Conservation (phyloP, 2,888 invertebrate species). For the Polyommatus icarus region DNA sequence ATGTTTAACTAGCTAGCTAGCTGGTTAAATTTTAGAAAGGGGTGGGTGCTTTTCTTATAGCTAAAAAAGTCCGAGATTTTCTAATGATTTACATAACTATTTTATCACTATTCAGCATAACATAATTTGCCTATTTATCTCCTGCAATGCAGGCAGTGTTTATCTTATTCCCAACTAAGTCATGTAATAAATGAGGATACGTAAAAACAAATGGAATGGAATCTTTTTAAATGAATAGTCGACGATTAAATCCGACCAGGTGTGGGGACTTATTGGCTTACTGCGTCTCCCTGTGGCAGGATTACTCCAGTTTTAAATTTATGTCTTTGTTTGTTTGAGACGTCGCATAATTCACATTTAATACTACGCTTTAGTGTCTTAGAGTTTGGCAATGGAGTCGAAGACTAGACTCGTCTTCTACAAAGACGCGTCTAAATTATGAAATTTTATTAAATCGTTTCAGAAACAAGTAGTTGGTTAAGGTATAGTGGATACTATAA, state of each 20-base stretch:
- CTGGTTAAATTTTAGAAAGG: too few species aligned
- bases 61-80: too few species aligned
- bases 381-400: too few species aligned
- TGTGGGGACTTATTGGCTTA: neutral
- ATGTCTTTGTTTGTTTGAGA: slow-evolving; percentile 27
- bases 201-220: slow-evolving; percentile 6
- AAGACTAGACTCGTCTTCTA: too few species aligned
- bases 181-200: neutral
- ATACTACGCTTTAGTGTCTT: neutral
- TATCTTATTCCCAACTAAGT: neutral
- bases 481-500: too few species aligned
- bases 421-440: too few species aligned
- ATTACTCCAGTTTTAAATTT: slow-evolving; percentile 29
- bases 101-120: neutral
- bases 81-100: neutral
- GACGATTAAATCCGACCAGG: slow-evolving; percentile 14
- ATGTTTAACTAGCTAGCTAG: too few species aligned
- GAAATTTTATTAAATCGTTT: too few species aligned
- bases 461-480: too few species aligned
- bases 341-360: slow-evolving; percentile 6
- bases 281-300: slow-evolving; percentile 4
- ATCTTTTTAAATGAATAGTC: slow-evolving; percentile 23
- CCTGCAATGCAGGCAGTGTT: neutral
- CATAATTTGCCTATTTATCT: neutral
- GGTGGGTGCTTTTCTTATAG: too few species aligned